Conservation (phyloP, 2,888 invertebrate species). For the Cactoblastis cactorum region DNA sequence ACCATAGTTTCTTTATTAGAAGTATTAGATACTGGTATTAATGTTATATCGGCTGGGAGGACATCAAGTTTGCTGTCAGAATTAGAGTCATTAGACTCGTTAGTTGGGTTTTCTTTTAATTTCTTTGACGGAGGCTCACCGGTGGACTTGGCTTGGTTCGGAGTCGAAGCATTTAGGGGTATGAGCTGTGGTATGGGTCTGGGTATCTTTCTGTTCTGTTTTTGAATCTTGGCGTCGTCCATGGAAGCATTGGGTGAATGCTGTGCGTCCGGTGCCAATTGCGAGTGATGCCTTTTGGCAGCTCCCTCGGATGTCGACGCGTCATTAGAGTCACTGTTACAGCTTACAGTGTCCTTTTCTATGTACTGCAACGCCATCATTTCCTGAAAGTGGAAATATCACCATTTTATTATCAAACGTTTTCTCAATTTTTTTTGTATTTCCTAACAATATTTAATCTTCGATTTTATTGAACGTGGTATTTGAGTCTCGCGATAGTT, state of each 20-base stretch:
- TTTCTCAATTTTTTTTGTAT: background rate
- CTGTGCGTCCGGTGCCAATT: slow-evolving; percentile 35
- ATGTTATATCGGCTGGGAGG: slow-evolving; percentile 47
- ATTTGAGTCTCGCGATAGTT: no score
- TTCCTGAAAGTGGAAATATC: slow-evolving; percentile 52
- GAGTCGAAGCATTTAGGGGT: slow-evolving; percentile 79
- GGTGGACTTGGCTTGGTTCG: slow-evolving; percentile 57
- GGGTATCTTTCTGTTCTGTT: slow-evolving; percentile 57
- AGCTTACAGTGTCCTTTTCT: slow-evolving; percentile 59
- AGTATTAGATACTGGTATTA: slow-evolving; percentile 43
- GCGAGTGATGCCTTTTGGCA: slow-evolving; percentile 40
- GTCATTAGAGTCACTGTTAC: slow-evolving; percentile 69
- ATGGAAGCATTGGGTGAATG: slow-evolving; percentile 37
- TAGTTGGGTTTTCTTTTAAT: slow-evolving; percentile 48
- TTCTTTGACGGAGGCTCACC: slow-evolving; percentile 69
- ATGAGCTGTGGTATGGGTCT: slow-evolving; percentile 88
- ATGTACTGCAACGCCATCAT: slow-evolving; percentile 63
- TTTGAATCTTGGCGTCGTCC: slow-evolving; percentile 50
- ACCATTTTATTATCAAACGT: background rate
- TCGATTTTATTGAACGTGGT: no score
- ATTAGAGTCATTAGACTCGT: slow-evolving; percentile 23
- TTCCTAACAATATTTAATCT: no score
- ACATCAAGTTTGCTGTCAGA: slow-evolving; percentile 36
- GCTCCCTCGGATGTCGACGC: slow-evolving; percentile 41
- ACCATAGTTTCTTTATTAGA: slow-evolving; percentile 43